A percentile compares a stretch with the other conserved stretches of the same genome.
Evolutionary conservation across 2,888 invertebrate genomes (phyloP).

Genomic region (Eueremaeus valkanovi): DNA sequence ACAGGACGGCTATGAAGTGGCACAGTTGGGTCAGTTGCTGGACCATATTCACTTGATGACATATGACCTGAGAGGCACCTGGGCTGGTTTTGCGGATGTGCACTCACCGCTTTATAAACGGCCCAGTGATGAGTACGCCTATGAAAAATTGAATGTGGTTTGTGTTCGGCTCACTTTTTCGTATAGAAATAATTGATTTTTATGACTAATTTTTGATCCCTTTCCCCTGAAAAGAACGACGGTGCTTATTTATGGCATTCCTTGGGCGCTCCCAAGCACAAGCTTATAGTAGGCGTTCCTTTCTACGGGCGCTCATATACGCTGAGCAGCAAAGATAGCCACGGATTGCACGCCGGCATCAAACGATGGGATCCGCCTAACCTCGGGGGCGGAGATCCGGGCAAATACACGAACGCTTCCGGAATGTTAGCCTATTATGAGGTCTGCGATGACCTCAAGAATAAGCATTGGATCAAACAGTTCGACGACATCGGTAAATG

Average conservation of each 20-base stretch:
- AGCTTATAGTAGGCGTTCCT: slow-evolving; percentile 49
- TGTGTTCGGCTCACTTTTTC: slow-evolving; percentile 51
- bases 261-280: slow-evolving; percentile 47
- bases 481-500: slow-evolving; percentile 44
- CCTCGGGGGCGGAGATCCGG: slow-evolving; percentile 43
- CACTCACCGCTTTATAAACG: slow-evolving; percentile 81
- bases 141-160: slow-evolving; percentile 83
- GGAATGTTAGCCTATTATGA: slow-evolving; percentile 48
- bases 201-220: not conserved
- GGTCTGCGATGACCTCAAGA: slow-evolving; percentile 38
- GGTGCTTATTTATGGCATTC: slow-evolving; percentile 45
- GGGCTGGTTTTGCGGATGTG: slow-evolving; percentile 85
- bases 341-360: slow-evolving; percentile 44
- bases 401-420: slow-evolving; percentile 46
- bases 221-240: slow-evolving; percentile 36
- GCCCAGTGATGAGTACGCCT: slow-evolving; percentile 76
- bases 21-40: slow-evolving; percentile 60
- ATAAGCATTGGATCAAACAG: slow-evolving; percentile 42
- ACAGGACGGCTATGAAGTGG: slow-evolving; percentile 84
- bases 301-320: slow-evolving; percentile 49
- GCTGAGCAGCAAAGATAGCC: slow-evolving; percentile 43
- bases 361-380: slow-evolving; percentile 33
- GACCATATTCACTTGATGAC: slow-evolving; percentile 47
- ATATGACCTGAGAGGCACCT: slow-evolving; percentile 53
- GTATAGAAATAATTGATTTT: not conserved